Base-by-base conservation (phyloP, 2,797 vertebrate species). In the Centropyge bicolor region DNA sequence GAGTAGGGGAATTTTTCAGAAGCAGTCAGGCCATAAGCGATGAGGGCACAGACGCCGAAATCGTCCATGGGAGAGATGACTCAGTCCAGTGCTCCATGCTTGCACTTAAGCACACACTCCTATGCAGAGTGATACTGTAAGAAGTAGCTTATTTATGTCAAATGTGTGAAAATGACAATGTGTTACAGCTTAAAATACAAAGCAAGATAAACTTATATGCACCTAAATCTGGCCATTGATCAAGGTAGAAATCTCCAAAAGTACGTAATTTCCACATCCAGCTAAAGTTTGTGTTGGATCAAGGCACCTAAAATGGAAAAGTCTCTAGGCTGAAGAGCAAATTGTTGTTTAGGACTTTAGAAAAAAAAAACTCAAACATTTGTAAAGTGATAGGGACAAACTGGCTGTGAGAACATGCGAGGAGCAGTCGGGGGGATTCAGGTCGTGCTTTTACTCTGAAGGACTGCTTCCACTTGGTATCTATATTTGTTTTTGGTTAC, bases 401-500 rank as follows among this genome's bases (percentile, higher is more conserved):
- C 24, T 48, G 43, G 5, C 27, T 56, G 22, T 57, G 45, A 57
- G 55, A 54, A 41, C 27, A 70, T 40, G 16, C 16, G 55, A 83
- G 75, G 3, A 54, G 55, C 46, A 65, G 17, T 27, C n/a, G 17
- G 20, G 69, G 31, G 62, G 57, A 81, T 52, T 83, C 69, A 77
- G 75, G 67, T 45, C 51, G 64, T 55, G 57, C 36, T 88, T 76
- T 56, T 72, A 71, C 60, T 27, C 67, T 27, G 60, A 67, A 51
- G 10, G 12, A 46, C 38, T 60, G 52, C 61, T 70, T 71, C 48
- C 57, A 70, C 64, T 57, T 40, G 13, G 54, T 62, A 24, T 76
- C 73, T 78, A 64, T 84, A 80, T 83, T 88, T 90, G 75, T 79
- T 87, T 63, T 70, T 77, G 67, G 69, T 82, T 81, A 74, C 45